Conservation (phyloP, 2,888 invertebrate species). For the Epirrhoe alternata region DNA sequence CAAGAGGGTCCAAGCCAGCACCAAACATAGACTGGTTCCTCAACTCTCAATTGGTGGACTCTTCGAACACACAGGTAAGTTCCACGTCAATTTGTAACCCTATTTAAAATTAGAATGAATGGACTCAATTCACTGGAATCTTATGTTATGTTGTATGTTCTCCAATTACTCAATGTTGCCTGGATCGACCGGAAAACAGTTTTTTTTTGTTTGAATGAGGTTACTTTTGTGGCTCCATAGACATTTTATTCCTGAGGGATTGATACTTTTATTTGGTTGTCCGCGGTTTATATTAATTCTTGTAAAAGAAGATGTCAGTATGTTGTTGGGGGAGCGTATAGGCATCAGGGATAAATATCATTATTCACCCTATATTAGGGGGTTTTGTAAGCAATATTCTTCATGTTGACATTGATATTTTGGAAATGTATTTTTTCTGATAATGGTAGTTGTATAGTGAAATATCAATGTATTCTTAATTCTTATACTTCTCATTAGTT, state of each 20-base stretch:
- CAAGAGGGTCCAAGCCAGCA: conserved; percentile 92
- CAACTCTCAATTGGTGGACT: conserved; percentile 82
- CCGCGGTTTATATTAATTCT: conserved; percentile 13
- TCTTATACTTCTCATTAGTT: too few species aligned
- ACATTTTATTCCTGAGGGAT: too few species aligned
- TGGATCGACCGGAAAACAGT: too few species aligned
- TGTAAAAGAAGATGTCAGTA: conserved; percentile 22
- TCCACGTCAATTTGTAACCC: too few species aligned
- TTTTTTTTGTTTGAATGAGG: too few species aligned
- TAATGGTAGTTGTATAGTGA: background rate
- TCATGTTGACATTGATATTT: conserved; percentile 28
- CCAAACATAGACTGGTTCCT: conserved; percentile 93
- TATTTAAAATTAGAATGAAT: too few species aligned
- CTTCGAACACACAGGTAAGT: conserved; percentile 73
- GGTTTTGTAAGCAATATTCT: conserved; percentile 12
- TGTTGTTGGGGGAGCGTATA: conserved; percentile 15
- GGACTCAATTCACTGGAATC: too few species aligned
- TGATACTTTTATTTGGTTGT: background rate
- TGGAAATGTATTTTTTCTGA: conserved; percentile 9
- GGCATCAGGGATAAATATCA: conserved; percentile 26
- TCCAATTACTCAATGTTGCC: too few species aligned
- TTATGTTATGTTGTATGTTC: too few species aligned
- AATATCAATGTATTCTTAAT: too few species aligned
- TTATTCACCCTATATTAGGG: conserved; percentile 24
- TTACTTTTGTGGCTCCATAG: too few species aligned